Evolutionary conservation across 2,888 invertebrate genomes (phyloP).

Genomic region (Omphaloscelis lunosa): DNA sequence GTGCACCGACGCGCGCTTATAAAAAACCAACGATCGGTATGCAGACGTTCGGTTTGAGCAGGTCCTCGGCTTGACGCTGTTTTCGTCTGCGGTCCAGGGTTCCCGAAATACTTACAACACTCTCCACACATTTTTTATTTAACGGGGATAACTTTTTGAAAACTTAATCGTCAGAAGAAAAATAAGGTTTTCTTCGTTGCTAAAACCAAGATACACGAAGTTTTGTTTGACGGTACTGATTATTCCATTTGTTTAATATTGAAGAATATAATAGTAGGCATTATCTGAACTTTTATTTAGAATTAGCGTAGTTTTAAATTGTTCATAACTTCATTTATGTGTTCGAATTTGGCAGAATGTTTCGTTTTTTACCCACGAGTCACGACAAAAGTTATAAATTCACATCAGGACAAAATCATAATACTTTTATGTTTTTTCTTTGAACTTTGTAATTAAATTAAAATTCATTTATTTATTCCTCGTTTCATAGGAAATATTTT

Average conservation of each 20-base stretch:
- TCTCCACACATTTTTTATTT: slow-evolving; percentile 71
- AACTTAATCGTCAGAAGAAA: background rate
- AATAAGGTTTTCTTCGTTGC: background rate
- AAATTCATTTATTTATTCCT: background rate
- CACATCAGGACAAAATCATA: background rate
- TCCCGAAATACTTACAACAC: slow-evolving; percentile 76
- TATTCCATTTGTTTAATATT: background rate
- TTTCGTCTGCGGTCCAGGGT: slow-evolving; percentile 90
- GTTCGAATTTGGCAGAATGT: too few species aligned
- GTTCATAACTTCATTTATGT: background rate
- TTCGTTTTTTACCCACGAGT: background rate
- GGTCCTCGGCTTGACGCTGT: slow-evolving; percentile 90
- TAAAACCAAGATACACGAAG: background rate
- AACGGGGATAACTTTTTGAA: slow-evolving; percentile 1
- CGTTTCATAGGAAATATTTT: background rate
- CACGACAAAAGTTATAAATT: background rate
- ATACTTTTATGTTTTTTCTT: background rate
- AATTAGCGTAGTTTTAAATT: background rate
- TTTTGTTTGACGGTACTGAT: background rate
- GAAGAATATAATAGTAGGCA: too few species aligned
- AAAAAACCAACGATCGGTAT: slow-evolving; percentile 91
- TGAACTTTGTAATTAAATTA: background rate
- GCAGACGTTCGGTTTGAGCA: slow-evolving; percentile 91
- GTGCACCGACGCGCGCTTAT: slow-evolving; percentile 86
- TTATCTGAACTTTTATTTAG: background rate